Base-by-base conservation (phyloP, 2,888 invertebrate species). In the Drosophila cracens region DNA sequence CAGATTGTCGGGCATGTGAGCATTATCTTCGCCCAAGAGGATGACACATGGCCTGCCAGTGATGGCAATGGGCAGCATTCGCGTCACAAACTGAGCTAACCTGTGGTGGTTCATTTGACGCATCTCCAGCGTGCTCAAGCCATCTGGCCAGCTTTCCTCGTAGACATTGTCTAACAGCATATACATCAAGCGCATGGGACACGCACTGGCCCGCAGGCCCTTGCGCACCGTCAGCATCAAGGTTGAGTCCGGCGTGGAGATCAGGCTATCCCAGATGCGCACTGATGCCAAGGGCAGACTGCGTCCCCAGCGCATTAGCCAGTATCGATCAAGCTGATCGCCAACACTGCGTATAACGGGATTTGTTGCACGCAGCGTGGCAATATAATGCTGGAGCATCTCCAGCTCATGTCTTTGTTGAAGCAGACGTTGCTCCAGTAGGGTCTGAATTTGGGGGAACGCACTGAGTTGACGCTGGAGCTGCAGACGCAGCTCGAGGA, bases 91-190 rank as follows among this genome's bases (percentile, higher is more conserved):
- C 52, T 73, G 81, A 0, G 54, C 18, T 34, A 85, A n/a, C 0
- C 70, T 75, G 11, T 70, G 67, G 18, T 70, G 60, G 51, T 80
- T 74, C 29, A 82, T 54, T n/a, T 86, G 81, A 1, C 85, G 88
- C 40, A 56, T 46, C 29, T 82, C 80, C 40, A 85, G 46, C 4
- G 70, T 77, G 8, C 53, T 33, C 21, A 85, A 34, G 0, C 88
- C 88, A 29, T 73, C 74, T 0, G 84, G 84, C 84, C 84, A 84
- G 54, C 69, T 73, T 1, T 83, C 71, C 68, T 86, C 89, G 48
- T 83, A 81, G 43, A 83, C 76, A 40, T 70, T 71, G 16, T 82
- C 76, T 49, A 83, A 57, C 54, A 85, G 34, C 11, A 58, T 18
- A 21, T 74, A 80, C 7, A 86, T 49, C 18, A 85, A 11, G 18